Evolutionary conservation across 1,140 invertebrate species (phyloP).

Genomic region (Agrypnia vestita): DNA sequence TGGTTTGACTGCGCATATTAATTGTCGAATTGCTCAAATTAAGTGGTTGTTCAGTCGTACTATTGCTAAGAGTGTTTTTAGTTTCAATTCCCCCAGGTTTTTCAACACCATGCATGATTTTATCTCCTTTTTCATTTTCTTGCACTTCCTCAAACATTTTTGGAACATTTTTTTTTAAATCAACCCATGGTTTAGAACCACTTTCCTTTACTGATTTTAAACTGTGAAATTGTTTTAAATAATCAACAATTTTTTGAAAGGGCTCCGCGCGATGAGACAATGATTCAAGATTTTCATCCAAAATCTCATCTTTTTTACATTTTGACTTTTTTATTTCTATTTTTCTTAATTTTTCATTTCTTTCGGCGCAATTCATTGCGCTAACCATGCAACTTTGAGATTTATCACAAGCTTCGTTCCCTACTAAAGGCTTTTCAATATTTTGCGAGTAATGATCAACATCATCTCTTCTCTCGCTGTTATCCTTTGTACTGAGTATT

Average conservation of each 20-base stretch:
- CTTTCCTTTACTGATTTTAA: slow-evolving; percentile 17
- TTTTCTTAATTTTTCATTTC: not conserved
- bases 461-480: too few relatives aligned
- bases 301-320: not conserved
- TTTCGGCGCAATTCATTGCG: too few relatives aligned
- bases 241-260: slow-evolving; percentile 16
- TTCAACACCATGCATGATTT: slow-evolving; percentile 67
- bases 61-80: not conserved
- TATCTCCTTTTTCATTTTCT: slow-evolving; percentile 2
- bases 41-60: not conserved
- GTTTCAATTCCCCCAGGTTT: slow-evolving; percentile 66
- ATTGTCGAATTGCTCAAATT: not conserved
- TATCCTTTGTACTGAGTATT: too few relatives aligned
- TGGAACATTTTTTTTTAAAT: not conserved
- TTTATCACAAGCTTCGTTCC: too few relatives aligned
- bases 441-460: too few relatives aligned
- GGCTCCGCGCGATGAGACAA: not conserved
- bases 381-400: too few relatives aligned
- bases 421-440: too few relatives aligned
- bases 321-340: slow-evolving; percentile 10
- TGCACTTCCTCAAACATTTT: not conserved
- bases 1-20: not conserved
- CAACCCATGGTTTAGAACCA: not conserved
- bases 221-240: slow-evolving; percentile 13
- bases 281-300: not conserved